Percentiles rank a stretch among this genome's conserved stretches.
These are phyloP conservation scores for Apamea crenata DNA, from an alignment of 2,888 invertebrate species.

Conservation along the genomic window DNA sequence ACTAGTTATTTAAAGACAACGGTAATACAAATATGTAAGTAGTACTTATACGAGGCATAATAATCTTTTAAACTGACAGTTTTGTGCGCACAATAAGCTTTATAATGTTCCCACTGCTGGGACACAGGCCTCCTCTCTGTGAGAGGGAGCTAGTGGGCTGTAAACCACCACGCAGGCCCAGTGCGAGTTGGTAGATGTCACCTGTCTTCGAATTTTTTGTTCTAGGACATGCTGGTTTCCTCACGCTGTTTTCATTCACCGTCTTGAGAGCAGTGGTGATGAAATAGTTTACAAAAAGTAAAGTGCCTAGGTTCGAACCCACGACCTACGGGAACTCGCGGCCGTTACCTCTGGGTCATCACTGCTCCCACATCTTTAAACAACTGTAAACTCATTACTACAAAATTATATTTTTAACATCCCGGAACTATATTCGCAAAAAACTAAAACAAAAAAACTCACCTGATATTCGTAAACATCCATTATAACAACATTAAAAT, in stretches of 20 bases:
- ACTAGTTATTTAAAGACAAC: not conserved
- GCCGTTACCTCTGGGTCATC: not conserved
- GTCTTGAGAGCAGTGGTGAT: not conserved
- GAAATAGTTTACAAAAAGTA: not conserved
- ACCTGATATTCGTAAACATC: slow-evolving; percentile 89
- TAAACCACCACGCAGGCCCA: too few relatives aligned
- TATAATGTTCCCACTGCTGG: too few relatives aligned
- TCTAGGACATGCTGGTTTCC: too few relatives aligned
- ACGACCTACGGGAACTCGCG: not conserved
- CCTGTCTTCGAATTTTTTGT: too few relatives aligned
- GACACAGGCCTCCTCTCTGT: too few relatives aligned
- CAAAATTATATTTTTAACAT: slow-evolving; percentile 18
- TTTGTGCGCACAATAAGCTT: too few relatives aligned
- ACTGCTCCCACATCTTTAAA: not conserved
- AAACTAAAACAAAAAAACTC: slow-evolving; percentile 64
- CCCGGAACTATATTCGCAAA: slow-evolving; percentile 25
- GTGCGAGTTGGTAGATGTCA: too few relatives aligned
- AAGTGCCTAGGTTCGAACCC: not conserved
- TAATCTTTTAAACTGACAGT: not conserved
- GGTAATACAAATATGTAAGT: not conserved
- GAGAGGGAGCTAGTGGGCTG: too few relatives aligned
- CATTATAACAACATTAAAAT: slow-evolving; percentile 77
- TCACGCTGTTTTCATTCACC: not conserved
- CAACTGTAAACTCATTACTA: slow-evolving; percentile 14
- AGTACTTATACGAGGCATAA: not conserved